Percentiles rank a stretch among this genome's conserved stretches.
These are phyloP conservation scores for Gymnocephalus cernua DNA, from an alignment of 2,113 vertebrate genomes.

Conservation along the genomic window DNA sequence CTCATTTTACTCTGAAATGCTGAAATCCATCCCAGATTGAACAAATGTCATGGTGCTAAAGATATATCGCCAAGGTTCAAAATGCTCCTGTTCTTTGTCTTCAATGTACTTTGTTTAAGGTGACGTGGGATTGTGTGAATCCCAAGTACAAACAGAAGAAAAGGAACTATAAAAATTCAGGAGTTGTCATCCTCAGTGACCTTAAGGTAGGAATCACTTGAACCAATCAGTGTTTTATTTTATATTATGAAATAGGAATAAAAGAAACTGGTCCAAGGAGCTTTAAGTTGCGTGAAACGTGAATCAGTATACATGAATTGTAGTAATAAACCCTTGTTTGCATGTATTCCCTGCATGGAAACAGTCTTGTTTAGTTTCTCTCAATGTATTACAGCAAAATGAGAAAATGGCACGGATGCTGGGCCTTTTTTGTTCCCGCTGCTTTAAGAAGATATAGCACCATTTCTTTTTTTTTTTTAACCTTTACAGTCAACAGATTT, in stretches of 20 bases:
- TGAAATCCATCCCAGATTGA: slow-evolving; percentile 43
- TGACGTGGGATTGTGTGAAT: slow-evolving; percentile 95
- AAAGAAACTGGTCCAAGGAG: background rate
- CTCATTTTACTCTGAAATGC: slow-evolving; percentile 25
- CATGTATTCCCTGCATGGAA: background rate
- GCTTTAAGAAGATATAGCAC: slow-evolving; percentile 1
- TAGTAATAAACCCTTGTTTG: background rate
- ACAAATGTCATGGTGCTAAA: slow-evolving; percentile 34
- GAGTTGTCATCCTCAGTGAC: slow-evolving; percentile 90
- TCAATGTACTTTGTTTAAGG: slow-evolving; percentile 67
- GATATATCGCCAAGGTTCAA: slow-evolving; percentile 4
- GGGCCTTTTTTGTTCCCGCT: background rate
- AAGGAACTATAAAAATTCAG: slow-evolving; percentile 95
- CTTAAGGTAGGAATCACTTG: slow-evolving; percentile 88
- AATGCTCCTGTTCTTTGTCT: slow-evolving; percentile 31
- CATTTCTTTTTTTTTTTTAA: background rate
- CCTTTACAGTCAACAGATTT: slow-evolving; percentile 43
- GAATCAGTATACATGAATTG: background rate
- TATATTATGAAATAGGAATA: background rate
- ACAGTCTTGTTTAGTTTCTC: background rate
- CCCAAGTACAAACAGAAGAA: slow-evolving; percentile 96
- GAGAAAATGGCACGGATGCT: background rate
- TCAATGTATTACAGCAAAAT: background rate
- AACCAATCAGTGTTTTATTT: background rate
- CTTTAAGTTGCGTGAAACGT: background rate